Evolutionary conservation across 2,797 vertebrate genomes (phyloP), one percentile per base, ranked within the genome.

Genomic region (Acipenser oxyrinchus): DNA sequence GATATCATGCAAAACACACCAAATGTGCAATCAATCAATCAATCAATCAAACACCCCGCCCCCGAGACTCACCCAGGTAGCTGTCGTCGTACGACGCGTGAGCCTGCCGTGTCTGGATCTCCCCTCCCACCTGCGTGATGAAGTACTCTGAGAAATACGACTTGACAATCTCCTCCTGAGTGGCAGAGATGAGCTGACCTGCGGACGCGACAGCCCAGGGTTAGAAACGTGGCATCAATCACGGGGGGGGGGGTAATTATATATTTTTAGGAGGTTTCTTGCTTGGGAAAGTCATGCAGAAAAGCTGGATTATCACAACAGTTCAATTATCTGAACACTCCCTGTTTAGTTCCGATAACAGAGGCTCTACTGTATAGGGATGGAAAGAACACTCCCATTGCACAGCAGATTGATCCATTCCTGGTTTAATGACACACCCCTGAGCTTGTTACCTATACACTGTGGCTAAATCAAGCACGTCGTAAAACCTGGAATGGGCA

Each of bases 131-230:
- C 9, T 81, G 86, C 76, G 92, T 89, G 72, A 94, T 86, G 52
- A 94, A 90, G 72, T 87, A 96, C 4, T 87, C 88, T 0, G 93
- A 91, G 79, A 92, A 91, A 69, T 89, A 92, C 0, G 88, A 84
- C 13, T 85, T 75, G 60, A 88, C 77, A 6, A 96, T 95, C 71
- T 95, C 84, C 69, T 93, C 84, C 72, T 92, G 93, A 0, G 90
- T 83, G 48, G 94, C 94, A 0, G 94, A 89, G 60, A 97, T 86
- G 79, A 97, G 85, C 81, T 96, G 93, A 75, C 95, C 94, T 95
- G 69, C 23, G 23, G 23, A 37, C 23, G 23, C 15, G 15, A 18
- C 15, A 18, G 15, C 15, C 15, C 15, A 18, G 15, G 1, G 15
- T 70, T 69, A 12, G 13, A 2, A 11, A 49, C 12, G 12, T 6